Percentiles rank a stretch among this genome's conserved stretches.
These are phyloP conservation scores for Cottus gobio DNA, from an alignment of 2,113 vertebrate species.

Conservation along the genomic window DNA sequence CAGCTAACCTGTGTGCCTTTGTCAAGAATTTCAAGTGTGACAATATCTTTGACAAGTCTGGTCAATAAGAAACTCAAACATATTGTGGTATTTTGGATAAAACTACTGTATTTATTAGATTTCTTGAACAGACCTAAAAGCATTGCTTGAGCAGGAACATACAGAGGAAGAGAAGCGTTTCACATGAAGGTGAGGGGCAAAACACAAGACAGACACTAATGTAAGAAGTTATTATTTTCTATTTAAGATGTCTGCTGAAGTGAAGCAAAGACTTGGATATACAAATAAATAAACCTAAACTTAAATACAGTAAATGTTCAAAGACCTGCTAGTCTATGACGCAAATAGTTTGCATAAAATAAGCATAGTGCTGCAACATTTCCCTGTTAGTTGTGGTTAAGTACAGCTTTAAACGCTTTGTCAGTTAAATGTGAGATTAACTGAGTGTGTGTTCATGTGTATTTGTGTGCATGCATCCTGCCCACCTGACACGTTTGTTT, in stretches of 20 bases:
- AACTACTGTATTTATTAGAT: constrained; percentile 75
- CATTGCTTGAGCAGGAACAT: constrained; percentile 33
- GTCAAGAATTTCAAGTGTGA: background rate
- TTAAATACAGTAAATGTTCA: constrained; percentile 63
- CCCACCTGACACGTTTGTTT: constrained; percentile 6
- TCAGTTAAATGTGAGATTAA: constrained; percentile 64
- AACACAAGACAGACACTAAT: constrained; percentile 57
- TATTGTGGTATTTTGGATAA: constrained; percentile 33
- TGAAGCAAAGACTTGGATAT: constrained; percentile 44
- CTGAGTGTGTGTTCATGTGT: constrained; percentile 7
- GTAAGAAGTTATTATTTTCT: constrained; percentile 49
- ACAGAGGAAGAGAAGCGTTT: constrained; percentile 27
- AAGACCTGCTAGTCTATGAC: constrained; percentile 51
- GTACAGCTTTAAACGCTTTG: constrained; percentile 79
- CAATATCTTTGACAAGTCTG: background rate
- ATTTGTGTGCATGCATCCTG: constrained; percentile 8
- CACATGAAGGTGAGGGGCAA: constrained; percentile 27
- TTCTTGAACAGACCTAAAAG: constrained; percentile 53
- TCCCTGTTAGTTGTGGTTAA: constrained; percentile 74
- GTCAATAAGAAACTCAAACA: constrained; percentile 25
- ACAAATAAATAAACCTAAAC: constrained; percentile 82
- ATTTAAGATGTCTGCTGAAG: constrained; percentile 14
- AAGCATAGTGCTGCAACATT: constrained; percentile 41
- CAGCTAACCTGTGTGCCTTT: background rate
- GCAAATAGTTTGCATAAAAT: constrained; percentile 39